Evolutionary conservation across 1,140 invertebrate species (phyloP), one percentile per base, ranked within the genome.

Genomic region (Copidosoma floridanum): DNA sequence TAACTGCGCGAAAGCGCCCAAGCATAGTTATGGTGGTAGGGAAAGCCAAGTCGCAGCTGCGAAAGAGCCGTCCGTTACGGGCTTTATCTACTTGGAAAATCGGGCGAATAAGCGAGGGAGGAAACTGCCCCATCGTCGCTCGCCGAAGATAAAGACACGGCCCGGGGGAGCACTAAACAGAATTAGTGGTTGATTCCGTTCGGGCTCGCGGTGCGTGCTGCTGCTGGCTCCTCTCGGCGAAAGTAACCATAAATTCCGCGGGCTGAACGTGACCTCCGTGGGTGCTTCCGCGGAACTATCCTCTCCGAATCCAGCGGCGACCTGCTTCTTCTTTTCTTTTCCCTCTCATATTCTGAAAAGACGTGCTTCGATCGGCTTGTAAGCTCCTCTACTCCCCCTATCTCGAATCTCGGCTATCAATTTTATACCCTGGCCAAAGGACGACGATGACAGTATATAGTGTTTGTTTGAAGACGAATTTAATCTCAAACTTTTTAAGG

Each of bases 141-240:
- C 43, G 51, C 37, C 20, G 32, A 63, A 56, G 61, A 65, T 63
- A 59, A 65, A 65, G 60, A 63, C 57, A 50, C 18, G 40, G 35
- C 64, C 60, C 56, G 24, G 23, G 64, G 61, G 65, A 57, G 24
- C 61, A 61, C 61, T 63, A 57, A 66, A 58, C 47, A 60, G 65
- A 66, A 66, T 66, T 63, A 66, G 65, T 64, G 61, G 65, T 57
- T 64, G 61, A 65, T 65, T 65, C 56, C 46, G 57, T 65, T 57
- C 46, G 57, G 58, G 50, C 51, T 53, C 55, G 40, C 52, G 47
- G n/a, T 27, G 20, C 24, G 32, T 37, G 32, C 7, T 14, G 7
- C 14, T 37, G 32, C 32, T 37, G 7, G 32, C n/a, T n/a, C n/a
- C n/a, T n/a, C 50, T 60, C 57, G 50, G 21, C 50, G 27, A 46